phyloP scores from a whole-genome alignment of 1,140 invertebrate genomes.

The Diplogasteroides magnus region DNA sequence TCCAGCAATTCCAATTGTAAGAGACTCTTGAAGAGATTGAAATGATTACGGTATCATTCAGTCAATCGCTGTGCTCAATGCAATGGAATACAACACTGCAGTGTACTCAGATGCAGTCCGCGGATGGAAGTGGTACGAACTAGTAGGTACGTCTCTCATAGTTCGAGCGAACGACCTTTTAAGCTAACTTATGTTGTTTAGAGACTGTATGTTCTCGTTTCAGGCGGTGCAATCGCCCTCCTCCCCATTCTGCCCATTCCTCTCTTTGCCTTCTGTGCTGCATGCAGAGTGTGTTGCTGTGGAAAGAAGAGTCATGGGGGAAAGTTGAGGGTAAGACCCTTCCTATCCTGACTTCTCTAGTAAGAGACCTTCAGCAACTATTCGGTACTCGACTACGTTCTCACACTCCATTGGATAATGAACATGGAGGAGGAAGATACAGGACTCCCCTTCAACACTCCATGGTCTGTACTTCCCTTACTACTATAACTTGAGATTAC shows the following conservation, averaged over 20 bases:
- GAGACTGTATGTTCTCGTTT: no score
- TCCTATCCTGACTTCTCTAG: neutral
- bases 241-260: conserved; percentile 51
- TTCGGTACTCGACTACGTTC: neutral
- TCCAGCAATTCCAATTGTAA: conserved; percentile 44
- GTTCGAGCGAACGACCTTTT: neutral
- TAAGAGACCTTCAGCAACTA: neutral
- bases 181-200: neutral
- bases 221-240: conserved; percentile 39
- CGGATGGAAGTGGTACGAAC: conserved; percentile 44
- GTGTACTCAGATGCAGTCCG: conserved; percentile 42
- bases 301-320: conserved; percentile 9
- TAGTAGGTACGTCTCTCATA: no score
- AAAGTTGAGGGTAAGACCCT: conserved; percentile 11
- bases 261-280: conserved; percentile 37
- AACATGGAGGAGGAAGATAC: conserved; percentile 2
- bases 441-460: no score
- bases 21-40: neutral
- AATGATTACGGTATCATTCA: conserved; percentile 28
- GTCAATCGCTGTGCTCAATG: conserved; percentile 47
- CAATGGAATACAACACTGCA: conserved; percentile 42
- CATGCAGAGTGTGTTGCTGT: conserved; percentile 39
- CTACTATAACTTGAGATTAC: no score
- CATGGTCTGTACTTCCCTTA: no score
- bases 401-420: neutral